These are phyloP conservation scores for Dicyrtoma fusca DNA, from an alignment of 2,888 invertebrate species.

Conservation along the genomic window DNA sequence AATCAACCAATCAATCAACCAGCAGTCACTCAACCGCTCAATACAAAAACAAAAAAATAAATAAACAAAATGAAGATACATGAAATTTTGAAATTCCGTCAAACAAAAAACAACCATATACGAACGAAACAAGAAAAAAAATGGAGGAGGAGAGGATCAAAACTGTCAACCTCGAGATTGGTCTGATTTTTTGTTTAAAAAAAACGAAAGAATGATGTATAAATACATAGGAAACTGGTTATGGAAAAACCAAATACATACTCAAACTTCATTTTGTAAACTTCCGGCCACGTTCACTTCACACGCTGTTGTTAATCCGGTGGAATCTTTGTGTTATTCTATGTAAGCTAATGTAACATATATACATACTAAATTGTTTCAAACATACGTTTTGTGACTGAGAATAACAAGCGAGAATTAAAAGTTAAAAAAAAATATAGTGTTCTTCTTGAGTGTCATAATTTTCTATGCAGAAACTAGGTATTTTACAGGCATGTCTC, in stretches of 20 bases:
- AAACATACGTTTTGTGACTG: not conserved
- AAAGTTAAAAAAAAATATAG: too few relatives aligned
- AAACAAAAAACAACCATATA: not conserved
- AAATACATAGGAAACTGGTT: not conserved
- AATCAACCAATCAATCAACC: conserved; percentile 37
- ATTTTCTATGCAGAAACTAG: too few relatives aligned
- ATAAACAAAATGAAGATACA: conserved; percentile 15
- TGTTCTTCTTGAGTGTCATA: too few relatives aligned
- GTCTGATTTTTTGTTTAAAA: too few relatives aligned
- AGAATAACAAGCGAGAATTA: too few relatives aligned
- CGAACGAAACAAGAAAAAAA: not conserved
- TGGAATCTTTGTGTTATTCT: conserved; percentile 1
- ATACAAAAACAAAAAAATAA: conserved; percentile 9
- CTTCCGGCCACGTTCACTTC: conserved; percentile 34
- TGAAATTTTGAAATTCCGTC: conserved; percentile 7
- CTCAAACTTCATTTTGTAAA: too few relatives aligned
- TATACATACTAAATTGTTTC: not conserved
- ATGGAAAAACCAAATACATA: too few relatives aligned
- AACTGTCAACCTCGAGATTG: not conserved
- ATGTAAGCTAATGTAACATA: too few relatives aligned
- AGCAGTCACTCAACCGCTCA: conserved; percentile 15
- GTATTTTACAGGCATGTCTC: too few relatives aligned
- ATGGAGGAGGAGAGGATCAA: not conserved
- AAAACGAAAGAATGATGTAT: too few relatives aligned
- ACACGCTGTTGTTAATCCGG: conserved; percentile 30